Base-by-base conservation (phyloP, 2,797 vertebrate genomes). In the Pantherophis vulpinus region DNA sequence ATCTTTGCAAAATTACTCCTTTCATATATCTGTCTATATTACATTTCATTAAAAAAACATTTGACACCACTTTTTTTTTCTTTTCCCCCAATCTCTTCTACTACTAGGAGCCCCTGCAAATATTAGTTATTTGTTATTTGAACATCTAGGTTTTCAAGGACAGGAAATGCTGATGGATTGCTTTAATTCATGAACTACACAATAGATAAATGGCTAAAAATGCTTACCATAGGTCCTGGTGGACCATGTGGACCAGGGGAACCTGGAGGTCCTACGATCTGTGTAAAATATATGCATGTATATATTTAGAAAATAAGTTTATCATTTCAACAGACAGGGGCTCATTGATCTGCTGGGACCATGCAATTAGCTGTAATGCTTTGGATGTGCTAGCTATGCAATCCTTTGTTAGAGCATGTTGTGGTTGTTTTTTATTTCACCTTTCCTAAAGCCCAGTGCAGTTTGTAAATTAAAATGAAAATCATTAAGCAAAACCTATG, bases 141-240 rank as follows among this genome's bases (percentile, higher is more conserved):
- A 13, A 32, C 23, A 10, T 61, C 51, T 58, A 58, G 7, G 16
- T 10, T 42, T 37, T 27, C 56, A 27, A 60, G 74, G 42, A 61
- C 6, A 89, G 8, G 23, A 61, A 25, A 47, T 10, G 5, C 37
- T 66, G 47, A 55, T 89, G 18, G 8, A 60, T 91, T 91, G 32
- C 11, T 42, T n/a, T 14, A 63, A 42, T n/a, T 61, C 32, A 29
- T 37, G 93, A 96, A 94, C 86, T 91, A 32, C n/a, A 90, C 51
- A 91, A 63, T 25, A 94, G 1, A 13, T 8, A 93, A 88, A 88
- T 92, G 25, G 9, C 20, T 42, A 89, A 83, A 83, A 92, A 86
- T 70, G 95, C 99, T 98, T 98, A 99, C 99, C 99, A 99, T 99
- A 91, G 99, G 99, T 94, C 99, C 99, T 91, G 99, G 98, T 92